Evolutionary conservation across 2,113 vertebrate species (phyloP).

Genomic region (Cavia porcellus): DNA sequence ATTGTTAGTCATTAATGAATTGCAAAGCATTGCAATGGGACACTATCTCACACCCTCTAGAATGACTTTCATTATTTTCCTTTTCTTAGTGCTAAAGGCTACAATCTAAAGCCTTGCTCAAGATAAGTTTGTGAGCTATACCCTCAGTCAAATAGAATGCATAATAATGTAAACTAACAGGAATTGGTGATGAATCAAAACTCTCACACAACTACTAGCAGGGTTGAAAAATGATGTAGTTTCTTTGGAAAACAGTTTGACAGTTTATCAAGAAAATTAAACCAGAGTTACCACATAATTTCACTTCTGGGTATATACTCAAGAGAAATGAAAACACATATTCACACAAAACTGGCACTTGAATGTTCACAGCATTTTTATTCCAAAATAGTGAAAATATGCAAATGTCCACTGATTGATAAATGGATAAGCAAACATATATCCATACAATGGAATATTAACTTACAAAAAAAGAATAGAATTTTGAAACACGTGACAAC

Average conservation of each 20-base stretch:
- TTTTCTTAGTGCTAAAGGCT: not conserved
- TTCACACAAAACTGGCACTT: not conserved
- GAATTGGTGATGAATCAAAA: not conserved
- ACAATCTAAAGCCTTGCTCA: not conserved
- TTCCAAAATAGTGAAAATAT: not conserved
- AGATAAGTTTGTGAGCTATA: not conserved
- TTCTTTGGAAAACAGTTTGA: not conserved
- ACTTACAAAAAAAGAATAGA: not conserved
- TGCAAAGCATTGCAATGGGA: not conserved
- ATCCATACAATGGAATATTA: not conserved
- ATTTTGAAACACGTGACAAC: not conserved
- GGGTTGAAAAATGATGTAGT: not conserved
- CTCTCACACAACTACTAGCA: not conserved
- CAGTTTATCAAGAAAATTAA: constrained; percentile 37
- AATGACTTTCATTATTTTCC: not conserved
- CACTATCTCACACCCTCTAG: not conserved
- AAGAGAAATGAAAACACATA: not conserved
- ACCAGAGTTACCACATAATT: not conserved
- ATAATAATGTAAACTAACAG: not conserved
- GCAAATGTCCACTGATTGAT: not conserved
- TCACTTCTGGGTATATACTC: not conserved
- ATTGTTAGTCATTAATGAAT: constrained; percentile 20
- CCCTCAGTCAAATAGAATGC: not conserved
- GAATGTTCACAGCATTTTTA: constrained; percentile 12
- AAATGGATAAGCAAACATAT: not conserved